Evolutionary conservation across 2,888 invertebrate genomes (phyloP), one percentile per base, ranked within the genome.

Genomic region (Lepidocyrtoides sp.): DNA sequence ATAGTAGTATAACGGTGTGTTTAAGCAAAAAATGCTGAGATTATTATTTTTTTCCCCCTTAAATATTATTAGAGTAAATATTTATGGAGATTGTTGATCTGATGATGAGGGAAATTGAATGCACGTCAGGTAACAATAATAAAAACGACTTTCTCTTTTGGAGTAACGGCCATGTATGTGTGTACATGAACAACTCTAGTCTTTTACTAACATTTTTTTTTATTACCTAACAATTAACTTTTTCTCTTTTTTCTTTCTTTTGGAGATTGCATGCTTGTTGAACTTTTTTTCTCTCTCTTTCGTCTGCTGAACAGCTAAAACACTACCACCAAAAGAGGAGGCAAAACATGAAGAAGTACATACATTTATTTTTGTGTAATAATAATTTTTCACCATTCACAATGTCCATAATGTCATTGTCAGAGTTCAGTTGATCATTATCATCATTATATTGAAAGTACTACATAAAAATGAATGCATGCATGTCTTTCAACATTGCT

Each of bases 91-190:
- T 60, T 63, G 82, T 77, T 66, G 60, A 75, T 86, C 41, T 75
- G 29, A 66, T 77, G 87, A 63, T 63, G 87, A 72, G 32, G 54
- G 69, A 63, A 69, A 51, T 86, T 91, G 82, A 91, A 86, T 91
- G 82, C 91, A 91, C 91, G 82, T 91, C 91, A 91, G 91, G 91
- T 91, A 91, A 69, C 91, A 86, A 91, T 81, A 75, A 79, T 79
- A 79, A 57, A 41, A 79, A 66, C 66, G 17, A 84, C 69, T 69
- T 44, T 83, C 63, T 60, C 44, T 81, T n/a, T n/a, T n/a, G n/a
- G n/a, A n/a, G n/a, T n/a, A n/a, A n/a, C n/a, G n/a, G n/a, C n/a
- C n/a, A n/a, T n/a, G 36, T 48, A 1, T 36, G 26, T 69, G 51
- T 51, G 36, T 36, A 0, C 4, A 8, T 23, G 83, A 2, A 66